Base-by-base conservation (phyloP, 2,113 vertebrate species). In the Colossoma macropomum region DNA sequence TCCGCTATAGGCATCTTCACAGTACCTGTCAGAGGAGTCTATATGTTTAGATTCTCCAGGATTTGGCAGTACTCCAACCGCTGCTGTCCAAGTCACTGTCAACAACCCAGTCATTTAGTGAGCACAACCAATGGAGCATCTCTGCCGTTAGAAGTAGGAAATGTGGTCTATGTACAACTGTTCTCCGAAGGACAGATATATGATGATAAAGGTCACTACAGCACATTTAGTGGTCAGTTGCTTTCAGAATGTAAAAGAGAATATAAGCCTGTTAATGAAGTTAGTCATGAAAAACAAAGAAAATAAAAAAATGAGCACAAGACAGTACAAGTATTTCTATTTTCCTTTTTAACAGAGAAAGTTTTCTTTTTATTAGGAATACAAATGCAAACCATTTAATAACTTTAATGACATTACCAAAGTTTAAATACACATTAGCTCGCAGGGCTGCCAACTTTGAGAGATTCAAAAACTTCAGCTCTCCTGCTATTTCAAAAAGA, bases 351-450 rank as follows among this genome's bases (percentile, higher is more conserved):
- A 41, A 52, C 17, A 28, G 38, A 60, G 78, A 48, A 25, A 9
- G 25, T 48, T 23, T 75, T 65, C 23, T 75, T 28, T 81, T 81
- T 81, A 81, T 81, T 81, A 12, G 38, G 56, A 50, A 75, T 81
- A 81, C 28, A 81, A 81, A 81, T 38, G 45, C 70, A 74, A 21
- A 23, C 60, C 69, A 80, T 62, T 30, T 16, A 54, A 62, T 74
- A 74, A 74, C 63, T 25, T 50, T 5, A 4, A 32, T n/a, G 52
- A 54, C 72, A 59, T 82, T 56, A 76, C 30, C 48, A 75, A 75
- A 76, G 32, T 45, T 28, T 56, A 75, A 68, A 54, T 34, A 81
- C 21, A 65, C 12, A 25, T 45, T 45, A 45, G 41, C 15, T 12
- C 10, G 21, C 48, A 59, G 66, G 50, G n/a, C 25, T 60, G 32